These are phyloP conservation scores for Rambutsinella grinnellia DNA, from an alignment of 2,888 invertebrate genomes.

Conservation along the genomic window DNA sequence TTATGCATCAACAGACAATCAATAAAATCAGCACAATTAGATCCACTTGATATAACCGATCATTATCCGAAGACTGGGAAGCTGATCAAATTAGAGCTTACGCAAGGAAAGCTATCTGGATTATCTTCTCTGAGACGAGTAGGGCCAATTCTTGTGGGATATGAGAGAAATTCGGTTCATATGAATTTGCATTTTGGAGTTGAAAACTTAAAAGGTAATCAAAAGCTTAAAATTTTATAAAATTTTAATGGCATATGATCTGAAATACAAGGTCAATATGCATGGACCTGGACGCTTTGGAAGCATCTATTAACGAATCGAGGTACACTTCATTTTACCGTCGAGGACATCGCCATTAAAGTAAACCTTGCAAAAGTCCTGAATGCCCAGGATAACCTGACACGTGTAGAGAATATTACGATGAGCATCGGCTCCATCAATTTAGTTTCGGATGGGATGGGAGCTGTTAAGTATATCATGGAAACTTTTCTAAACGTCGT, in stretches of 20 bases:
- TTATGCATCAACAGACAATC: conserved; percentile 17
- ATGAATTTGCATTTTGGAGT: conserved; percentile 46
- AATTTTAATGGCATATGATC: background rate
- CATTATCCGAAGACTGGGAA: conserved; percentile 42
- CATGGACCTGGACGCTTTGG: conserved; percentile 40
- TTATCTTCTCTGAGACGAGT: conserved; percentile 29
- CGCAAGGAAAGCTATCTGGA: conserved; percentile 37
- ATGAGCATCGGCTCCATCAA: conserved; percentile 87
- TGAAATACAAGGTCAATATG: conserved; percentile 33
- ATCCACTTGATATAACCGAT: conserved; percentile 39
- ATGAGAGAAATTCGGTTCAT: conserved; percentile 45
- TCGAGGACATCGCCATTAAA: conserved; percentile 63
- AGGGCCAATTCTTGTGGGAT: conserved; percentile 48
- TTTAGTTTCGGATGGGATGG: conserved; percentile 84
- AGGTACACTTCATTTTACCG: conserved; percentile 28
- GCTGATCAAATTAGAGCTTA: conserved; percentile 43
- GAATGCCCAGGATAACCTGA: conserved; percentile 75
- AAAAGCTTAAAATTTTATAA: background rate
- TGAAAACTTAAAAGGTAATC: conserved; percentile 41
- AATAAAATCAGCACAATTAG: conserved; percentile 39
- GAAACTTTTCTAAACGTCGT: conserved; percentile 85
- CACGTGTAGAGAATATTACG: conserved; percentile 80
- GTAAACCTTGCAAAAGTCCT: conserved; percentile 29
- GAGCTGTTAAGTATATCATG: conserved; percentile 85
- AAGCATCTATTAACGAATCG: conserved; percentile 25